Evolutionary conservation across 2,888 invertebrate species (phyloP), one percentile per base, ranked within the genome.

Genomic region (Cheilosia scutellata): DNA sequence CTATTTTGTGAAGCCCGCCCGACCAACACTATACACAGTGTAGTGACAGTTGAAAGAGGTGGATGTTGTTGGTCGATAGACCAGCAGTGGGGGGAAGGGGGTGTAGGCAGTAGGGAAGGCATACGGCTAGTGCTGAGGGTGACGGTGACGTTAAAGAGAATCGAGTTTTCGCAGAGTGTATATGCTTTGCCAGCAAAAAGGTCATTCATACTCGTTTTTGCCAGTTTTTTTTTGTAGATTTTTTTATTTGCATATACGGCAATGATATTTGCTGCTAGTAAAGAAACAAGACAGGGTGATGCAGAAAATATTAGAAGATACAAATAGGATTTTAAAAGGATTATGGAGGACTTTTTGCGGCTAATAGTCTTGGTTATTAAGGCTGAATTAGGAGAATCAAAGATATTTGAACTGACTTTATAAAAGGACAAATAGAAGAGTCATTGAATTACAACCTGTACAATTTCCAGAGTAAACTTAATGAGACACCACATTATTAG

Each of bases 171-270:
- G 65, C 75, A 51, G 62, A 33, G 55, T 65, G 33, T 76, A 63
- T 49, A 71, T 68, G 76, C 76, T 76, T 70, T 82, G 71, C 82
- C 68, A 86, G 82, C 86, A 82, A 86, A 86, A 86, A 86, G 82
- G 86, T 86, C 82, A 86, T 86, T 86, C 82, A 86, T 86, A 86
- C 86, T 86, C 75, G 86, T 77, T 86, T 60, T 66, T 86, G 86
- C 55, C 44, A 47, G 53, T 63, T 68, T 66, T 71, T 65, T 60
- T 58, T 25, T 71, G 40, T 63, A 44, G 9, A 60, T 63, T 49
- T 77, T 31, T 70, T n/a, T 42, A 77, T 78, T 82, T 86, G 86
- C 86, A 86, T 86, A 76, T 86, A 77, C 82, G 76, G 62, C 82
- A 65, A 68, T 76, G 65, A 71, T 65, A 82, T 80, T 86, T 76